Evolutionary conservation across 2,797 vertebrate genomes (phyloP), one percentile per base, ranked within the genome.

Genomic region (Sparus aurata): DNA sequence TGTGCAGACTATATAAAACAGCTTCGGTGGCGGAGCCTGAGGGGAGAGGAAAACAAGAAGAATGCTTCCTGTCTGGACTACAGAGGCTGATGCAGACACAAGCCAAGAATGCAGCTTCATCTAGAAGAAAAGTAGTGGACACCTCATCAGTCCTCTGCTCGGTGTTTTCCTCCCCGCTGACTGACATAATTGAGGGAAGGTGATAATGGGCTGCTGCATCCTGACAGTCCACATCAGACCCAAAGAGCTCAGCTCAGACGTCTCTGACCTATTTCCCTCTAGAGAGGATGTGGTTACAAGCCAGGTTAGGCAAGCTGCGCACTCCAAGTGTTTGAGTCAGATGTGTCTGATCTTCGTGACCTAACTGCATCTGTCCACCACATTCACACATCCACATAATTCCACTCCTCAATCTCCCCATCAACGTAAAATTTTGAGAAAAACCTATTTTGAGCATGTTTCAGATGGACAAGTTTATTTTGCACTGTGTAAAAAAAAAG

Each of bases 1-100:
- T 46, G 60, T 25, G 66, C 52, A 64, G 74, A 65, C 75, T 79
- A 54, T 76, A 82, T 80, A 67, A 85, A 84, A 80, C 74, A 22
- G 49, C 34, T 38, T 59, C 55, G 67, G 54, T 1, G 15, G 50
- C 30, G 45, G 57, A 54, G 41, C 11, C 27, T 23, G 57, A 47
- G 17, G 63, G 30, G 27, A 60, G 58, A 38, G 41, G 12, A 23
- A 38, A 60, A 45, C 46, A 54, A 38, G 25, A 38, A 50, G 69
- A 11, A 58, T 43, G 22, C 49, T 77, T 27, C 1, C 16, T 45
- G 41, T 80, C 38, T 69, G 22, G 22, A 45, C 6, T 0, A 60
- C 65, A 49, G 41, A 2, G 10, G 59, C 47, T 38, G 30, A 59
- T 4, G 2, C 46, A 71, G 22, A 65, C 17, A 18, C 22, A n/a